These are phyloP conservation scores for Nettapus auritus DNA, from an alignment of 2,113 vertebrate species.

Conservation along the genomic window DNA sequence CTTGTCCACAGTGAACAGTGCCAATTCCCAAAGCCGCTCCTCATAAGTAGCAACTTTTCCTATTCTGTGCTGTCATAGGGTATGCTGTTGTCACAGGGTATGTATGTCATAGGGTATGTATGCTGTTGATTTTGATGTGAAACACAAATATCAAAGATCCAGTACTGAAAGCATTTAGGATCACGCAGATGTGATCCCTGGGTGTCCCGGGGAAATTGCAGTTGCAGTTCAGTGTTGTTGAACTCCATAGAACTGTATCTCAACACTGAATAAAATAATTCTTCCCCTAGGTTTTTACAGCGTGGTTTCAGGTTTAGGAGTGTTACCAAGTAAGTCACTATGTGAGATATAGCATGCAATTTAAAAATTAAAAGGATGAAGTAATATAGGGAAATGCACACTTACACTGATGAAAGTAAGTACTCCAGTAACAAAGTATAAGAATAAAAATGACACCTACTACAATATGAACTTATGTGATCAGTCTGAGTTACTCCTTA, in stretches of 20 bases:
- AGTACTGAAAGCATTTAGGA: neutral
- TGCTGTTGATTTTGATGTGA: neutral
- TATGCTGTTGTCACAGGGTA: no score
- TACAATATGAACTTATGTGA: neutral
- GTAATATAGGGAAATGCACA: neutral
- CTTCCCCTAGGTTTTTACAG: neutral
- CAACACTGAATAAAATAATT: neutral
- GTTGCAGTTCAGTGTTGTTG: neutral
- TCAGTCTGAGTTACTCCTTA: neutral
- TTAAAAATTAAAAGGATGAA: neutral
- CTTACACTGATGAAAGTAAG: neutral
- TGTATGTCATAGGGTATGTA: neutral
- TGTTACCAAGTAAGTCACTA: neutral
- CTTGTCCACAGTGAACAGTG: neutral
- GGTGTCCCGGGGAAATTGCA: neutral
- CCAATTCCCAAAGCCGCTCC: neutral
- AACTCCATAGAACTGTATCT: neutral
- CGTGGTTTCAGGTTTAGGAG: neutral
- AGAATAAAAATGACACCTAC: neutral
- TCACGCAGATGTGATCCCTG: fast-evolving
- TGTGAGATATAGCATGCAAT: neutral
- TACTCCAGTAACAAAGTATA: neutral
- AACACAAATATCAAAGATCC: neutral
- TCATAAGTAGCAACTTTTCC: neutral
- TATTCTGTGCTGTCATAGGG: neutral